Conservation (phyloP, 2,113 vertebrate species). For the Asarcornis scutulata region DNA sequence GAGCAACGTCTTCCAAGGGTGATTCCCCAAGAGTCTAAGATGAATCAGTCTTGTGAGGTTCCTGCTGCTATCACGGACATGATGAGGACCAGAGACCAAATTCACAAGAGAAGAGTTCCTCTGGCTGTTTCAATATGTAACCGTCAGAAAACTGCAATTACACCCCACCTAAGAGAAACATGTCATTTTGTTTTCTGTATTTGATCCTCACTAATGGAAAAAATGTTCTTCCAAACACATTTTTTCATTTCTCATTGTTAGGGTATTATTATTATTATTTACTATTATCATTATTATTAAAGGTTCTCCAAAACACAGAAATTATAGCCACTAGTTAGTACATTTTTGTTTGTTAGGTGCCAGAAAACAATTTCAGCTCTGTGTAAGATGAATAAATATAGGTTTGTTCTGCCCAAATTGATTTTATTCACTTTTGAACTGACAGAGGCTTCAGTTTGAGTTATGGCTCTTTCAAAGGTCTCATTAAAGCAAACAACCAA, state of each 20-base stretch:
- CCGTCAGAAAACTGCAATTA: not conserved
- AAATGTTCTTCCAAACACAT: not conserved
- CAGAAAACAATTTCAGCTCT: not conserved
- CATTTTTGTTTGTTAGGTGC: not conserved
- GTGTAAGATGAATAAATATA: not conserved
- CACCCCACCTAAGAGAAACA: not conserved
- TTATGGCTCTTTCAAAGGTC: not conserved
- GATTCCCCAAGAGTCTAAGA: not conserved
- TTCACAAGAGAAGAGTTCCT: not conserved
- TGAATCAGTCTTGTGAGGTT: not conserved
- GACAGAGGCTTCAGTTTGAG: not conserved
- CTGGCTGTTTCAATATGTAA: not conserved
- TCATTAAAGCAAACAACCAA: constrained; percentile 1
- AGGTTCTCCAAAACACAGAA: not conserved
- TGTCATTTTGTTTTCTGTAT: not conserved
- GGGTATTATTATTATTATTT: not conserved
- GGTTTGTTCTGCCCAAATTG: not conserved
- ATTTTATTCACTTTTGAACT: constrained; percentile 19
- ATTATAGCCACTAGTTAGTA: not conserved
- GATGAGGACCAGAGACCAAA: not conserved
- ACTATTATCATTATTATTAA: not conserved
- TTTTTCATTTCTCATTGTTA: not conserved
- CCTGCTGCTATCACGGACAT: not conserved
- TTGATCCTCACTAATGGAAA: not conserved
- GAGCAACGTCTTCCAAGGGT: not conserved